Conservation (phyloP, 2,797 vertebrate species). For the Sebastes melanostomus region DNA sequence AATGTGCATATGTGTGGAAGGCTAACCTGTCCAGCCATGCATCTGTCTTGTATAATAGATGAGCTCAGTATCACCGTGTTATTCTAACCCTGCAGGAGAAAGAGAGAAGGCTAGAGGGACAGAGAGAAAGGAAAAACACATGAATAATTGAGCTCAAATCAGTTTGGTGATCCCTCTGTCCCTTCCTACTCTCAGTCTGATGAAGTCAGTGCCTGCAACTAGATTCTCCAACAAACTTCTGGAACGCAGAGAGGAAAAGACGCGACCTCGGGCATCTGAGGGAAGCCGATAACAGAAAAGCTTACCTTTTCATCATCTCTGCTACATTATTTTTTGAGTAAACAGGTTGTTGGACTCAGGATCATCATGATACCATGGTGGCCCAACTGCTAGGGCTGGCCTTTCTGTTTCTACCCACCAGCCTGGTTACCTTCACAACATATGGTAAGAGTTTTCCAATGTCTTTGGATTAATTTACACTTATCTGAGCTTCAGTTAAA, state of each 20-base stretch:
- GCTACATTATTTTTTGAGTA: slow-evolving; percentile 19
- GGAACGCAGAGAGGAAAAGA: neutral
- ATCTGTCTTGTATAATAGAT: slow-evolving; percentile 75
- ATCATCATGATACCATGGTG: slow-evolving; percentile 86
- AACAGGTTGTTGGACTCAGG: slow-evolving; percentile 56
- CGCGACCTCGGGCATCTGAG: neutral
- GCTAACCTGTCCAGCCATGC: slow-evolving; percentile 53
- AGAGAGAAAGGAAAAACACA: slow-evolving; percentile 66
- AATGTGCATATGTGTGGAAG: slow-evolving; percentile 34
- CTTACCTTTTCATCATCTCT: neutral
- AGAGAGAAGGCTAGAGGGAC: slow-evolving; percentile 56
- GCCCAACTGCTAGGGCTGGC: slow-evolving; percentile 75
- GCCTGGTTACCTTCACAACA: slow-evolving; percentile 39
- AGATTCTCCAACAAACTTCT: slow-evolving; percentile 47
- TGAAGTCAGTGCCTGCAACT: slow-evolving; percentile 51
- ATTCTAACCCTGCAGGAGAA: slow-evolving; percentile 70
- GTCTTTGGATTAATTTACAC: neutral
- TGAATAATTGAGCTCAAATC: slow-evolving; percentile 86
- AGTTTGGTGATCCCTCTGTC: slow-evolving; percentile 71
- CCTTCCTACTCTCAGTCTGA: slow-evolving; percentile 66
- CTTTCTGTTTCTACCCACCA: slow-evolving; percentile 63
- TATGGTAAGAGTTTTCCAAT: slow-evolving; percentile 68
- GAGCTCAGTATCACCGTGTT: slow-evolving; percentile 71
- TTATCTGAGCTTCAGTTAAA: neutral
- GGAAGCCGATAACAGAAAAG: neutral